phyloP scores from a whole-genome alignment of 2,888 invertebrate species.

The Protodeltote pygarga region DNA sequence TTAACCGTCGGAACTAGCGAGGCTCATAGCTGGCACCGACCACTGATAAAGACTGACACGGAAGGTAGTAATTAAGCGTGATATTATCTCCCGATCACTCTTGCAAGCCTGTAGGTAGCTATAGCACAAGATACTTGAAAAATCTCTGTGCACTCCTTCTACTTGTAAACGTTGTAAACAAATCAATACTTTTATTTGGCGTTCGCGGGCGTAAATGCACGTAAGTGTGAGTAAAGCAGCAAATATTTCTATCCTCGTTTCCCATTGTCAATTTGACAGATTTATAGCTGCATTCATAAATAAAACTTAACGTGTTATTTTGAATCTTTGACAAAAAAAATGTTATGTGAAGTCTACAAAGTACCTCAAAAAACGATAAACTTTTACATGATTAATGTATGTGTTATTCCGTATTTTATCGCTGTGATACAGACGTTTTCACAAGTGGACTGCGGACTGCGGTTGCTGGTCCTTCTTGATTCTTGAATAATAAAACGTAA shows the following conservation, averaged over 20 bases:
- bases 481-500: too few relatives aligned
- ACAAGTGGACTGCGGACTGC: too few relatives aligned
- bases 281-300: constrained; percentile 7
- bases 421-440: too few relatives aligned
- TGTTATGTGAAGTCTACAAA: background rate
- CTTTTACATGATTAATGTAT: too few relatives aligned
- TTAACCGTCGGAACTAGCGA: constrained; percentile 70
- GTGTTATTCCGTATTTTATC: too few relatives aligned
- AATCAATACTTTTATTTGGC: constrained; percentile 79
- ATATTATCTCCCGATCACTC: constrained; percentile 80
- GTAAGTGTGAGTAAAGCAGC: constrained; percentile 50
- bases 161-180: constrained; percentile 86
- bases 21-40: constrained; percentile 73
- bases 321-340: background rate
- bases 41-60: constrained; percentile 80
- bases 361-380: too few relatives aligned
- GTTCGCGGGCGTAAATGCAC: constrained; percentile 65
- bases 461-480: too few relatives aligned
- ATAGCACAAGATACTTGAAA: constrained; percentile 64
- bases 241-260: constrained; percentile 20
- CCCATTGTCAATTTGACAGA: constrained; percentile 40
- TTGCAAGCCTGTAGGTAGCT: constrained; percentile 77
- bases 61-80: constrained; percentile 78
- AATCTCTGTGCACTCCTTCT: constrained; percentile 58
- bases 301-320: background rate